A percentile compares a stretch with the other conserved stretches of the same genome.
Evolutionary conservation across 1,140 invertebrate species (phyloP).

Genomic region (Macrobrachium nipponense): DNA sequence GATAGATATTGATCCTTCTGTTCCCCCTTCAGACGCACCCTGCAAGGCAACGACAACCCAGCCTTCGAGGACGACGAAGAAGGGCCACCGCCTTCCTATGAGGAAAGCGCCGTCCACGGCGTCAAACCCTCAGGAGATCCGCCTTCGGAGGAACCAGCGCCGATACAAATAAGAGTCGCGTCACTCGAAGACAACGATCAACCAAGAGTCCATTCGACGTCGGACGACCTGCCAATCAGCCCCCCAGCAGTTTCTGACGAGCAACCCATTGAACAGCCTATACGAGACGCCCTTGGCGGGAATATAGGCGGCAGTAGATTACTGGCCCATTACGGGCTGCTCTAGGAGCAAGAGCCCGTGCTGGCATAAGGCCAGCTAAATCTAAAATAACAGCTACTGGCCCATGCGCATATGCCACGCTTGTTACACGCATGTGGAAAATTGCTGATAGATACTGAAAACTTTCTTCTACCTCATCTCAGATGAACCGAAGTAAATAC

Average conservation of each 20-base stretch:
- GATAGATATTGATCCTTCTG: not conserved
- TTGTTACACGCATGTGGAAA: not conserved
- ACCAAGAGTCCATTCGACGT: too few species aligned
- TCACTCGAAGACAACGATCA: not conserved
- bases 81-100: not conserved
- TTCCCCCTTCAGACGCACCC: not conserved
- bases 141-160: not conserved
- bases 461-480: too few species aligned
- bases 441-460: too few species aligned
- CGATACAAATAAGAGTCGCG: not conserved
- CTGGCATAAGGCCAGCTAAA: too few species aligned
- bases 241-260: too few species aligned
- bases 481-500: too few species aligned
- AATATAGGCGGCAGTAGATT: too few species aligned
- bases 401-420: too few species aligned
- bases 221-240: too few species aligned
- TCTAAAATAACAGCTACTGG: too few species aligned
- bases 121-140: not conserved
- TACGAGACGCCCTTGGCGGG: not conserved
- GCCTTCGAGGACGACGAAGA: slow-evolving; percentile 9
- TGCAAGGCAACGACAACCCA: slow-evolving; percentile 10
- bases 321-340: not conserved
- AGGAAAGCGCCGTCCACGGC: not conserved
- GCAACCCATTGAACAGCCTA: slow-evolving; percentile 9
- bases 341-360: too few species aligned